phyloP scores from a whole-genome alignment of 2,797 vertebrate genomes.

The Hemibagrus guttatus region DNA sequence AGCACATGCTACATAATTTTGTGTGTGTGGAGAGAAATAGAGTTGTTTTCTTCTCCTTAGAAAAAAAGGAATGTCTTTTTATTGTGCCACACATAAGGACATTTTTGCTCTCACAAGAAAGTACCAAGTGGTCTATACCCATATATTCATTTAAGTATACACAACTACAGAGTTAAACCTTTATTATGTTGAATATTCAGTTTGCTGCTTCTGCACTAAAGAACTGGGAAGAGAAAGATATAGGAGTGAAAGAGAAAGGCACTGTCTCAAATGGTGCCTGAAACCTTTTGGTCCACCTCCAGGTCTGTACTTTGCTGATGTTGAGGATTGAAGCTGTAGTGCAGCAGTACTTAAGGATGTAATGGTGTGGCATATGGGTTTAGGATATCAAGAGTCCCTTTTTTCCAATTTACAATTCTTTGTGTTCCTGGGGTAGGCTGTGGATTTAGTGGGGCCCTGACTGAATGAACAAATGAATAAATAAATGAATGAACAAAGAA shows the following conservation, averaged over 20 bases:
- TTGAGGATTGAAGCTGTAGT: not conserved
- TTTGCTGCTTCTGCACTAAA: not conserved
- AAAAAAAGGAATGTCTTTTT: not conserved
- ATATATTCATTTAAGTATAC: not conserved
- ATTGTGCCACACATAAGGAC: not conserved
- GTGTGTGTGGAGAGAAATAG: not conserved
- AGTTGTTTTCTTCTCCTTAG: not conserved
- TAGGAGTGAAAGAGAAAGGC: not conserved
- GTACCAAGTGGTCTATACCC: not conserved
- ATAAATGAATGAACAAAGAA: not conserved
- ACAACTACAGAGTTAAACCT: not conserved
- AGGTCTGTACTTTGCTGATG: not conserved
- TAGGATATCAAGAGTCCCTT: no score
- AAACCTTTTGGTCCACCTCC: not conserved
- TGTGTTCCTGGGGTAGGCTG: not conserved
- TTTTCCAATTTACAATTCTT: not conserved
- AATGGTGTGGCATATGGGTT: not conserved
- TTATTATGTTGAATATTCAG: not conserved
- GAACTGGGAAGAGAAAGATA: not conserved
- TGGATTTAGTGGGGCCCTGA: not conserved
- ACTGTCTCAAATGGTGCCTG: not conserved
- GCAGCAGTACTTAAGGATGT: not conserved
- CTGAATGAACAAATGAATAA: not conserved
- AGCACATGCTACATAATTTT: constrained; percentile 46
- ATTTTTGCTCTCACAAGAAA: not conserved